A percentile compares a stretch with the other conserved stretches of the same genome.
These are phyloP conservation scores for Lissocephala sabroskyi DNA, from an alignment of 2,888 invertebrate genomes.

Conservation along the genomic window DNA sequence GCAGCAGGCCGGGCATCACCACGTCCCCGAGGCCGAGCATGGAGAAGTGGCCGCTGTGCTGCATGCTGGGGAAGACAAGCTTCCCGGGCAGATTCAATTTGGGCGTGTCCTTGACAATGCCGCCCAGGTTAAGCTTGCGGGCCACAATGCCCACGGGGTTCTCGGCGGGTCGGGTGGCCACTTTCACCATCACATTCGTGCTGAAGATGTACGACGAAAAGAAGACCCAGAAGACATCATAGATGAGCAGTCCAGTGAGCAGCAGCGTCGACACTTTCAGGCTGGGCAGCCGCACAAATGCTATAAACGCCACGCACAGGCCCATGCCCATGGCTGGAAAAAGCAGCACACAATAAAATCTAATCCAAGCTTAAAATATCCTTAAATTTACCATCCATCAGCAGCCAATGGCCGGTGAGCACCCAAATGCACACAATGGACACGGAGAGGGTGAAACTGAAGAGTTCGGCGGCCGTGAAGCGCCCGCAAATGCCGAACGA, in stretches of 20 bases:
- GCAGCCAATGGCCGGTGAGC: conserved; percentile 96
- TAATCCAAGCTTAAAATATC: neutral
- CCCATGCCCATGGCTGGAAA: conserved; percentile 96
- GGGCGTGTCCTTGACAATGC: conserved; percentile 92
- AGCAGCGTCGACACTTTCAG: conserved; percentile 95
- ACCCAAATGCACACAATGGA: conserved; percentile 98
- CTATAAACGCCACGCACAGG: conserved; percentile 97
- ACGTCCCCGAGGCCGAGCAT: conserved; percentile 92
- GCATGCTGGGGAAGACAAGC: conserved; percentile 96
- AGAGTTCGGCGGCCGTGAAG: conserved; percentile 94
- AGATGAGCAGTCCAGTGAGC: conserved; percentile 92
- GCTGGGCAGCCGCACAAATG: conserved; percentile 95
- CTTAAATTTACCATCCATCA: conserved; percentile 89
- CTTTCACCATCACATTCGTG: conserved; percentile 98
- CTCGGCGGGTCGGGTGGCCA: conserved; percentile 88
- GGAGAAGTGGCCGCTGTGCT: conserved; percentile 96
- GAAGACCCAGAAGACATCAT: conserved; percentile 99
- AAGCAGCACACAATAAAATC: conserved; percentile 7
- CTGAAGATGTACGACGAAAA: conserved; percentile 99
- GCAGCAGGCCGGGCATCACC: conserved; percentile 95
- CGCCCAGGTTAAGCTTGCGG: conserved; percentile 91
- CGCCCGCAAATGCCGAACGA: conserved; percentile 94
- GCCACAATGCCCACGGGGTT: conserved; percentile 96
- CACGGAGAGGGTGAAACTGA: conserved; percentile 92
- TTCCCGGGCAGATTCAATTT: conserved; percentile 97